These are phyloP conservation scores for Lithophane semibrunnea DNA, from an alignment of 2,888 invertebrate genomes.

Conservation along the genomic window DNA sequence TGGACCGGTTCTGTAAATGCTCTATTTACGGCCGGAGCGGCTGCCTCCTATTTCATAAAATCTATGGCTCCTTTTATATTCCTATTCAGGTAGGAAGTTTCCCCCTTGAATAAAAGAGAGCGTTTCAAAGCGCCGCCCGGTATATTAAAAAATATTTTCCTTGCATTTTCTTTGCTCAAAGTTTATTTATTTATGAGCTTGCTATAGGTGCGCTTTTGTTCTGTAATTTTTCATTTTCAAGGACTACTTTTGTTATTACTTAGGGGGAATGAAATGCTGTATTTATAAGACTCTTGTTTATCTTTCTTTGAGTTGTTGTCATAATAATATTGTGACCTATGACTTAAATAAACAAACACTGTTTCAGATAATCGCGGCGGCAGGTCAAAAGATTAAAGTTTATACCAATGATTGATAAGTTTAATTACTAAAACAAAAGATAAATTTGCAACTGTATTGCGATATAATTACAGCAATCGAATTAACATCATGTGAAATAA, in stretches of 20 bases:
- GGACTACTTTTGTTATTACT: constrained; percentile 46
- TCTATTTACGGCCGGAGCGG: constrained; percentile 60
- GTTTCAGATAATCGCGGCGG: constrained; percentile 35
- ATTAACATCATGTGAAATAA: neutral
- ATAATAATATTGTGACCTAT: constrained; percentile 30
- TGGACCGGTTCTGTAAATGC: constrained; percentile 58
- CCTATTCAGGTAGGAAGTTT: constrained; percentile 76
- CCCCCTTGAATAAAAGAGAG: constrained; percentile 75
- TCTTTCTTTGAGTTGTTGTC: constrained; percentile 27
- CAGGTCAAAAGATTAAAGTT: constrained; percentile 39
- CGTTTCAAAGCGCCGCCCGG: constrained; percentile 72
- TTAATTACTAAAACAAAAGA: constrained; percentile 30
- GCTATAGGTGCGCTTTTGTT: constrained; percentile 57
- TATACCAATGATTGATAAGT: constrained; percentile 40
- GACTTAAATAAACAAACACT: constrained; percentile 30
- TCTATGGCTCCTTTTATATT: constrained; percentile 73
- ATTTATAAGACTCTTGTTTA: constrained; percentile 27
- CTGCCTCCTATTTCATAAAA: constrained; percentile 68
- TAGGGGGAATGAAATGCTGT: constrained; percentile 30
- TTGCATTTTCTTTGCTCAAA: constrained; percentile 69
- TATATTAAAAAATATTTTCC: constrained; percentile 79
- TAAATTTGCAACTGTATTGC: constrained; percentile 5
- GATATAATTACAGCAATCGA: neutral
- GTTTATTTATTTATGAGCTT: constrained; percentile 67
- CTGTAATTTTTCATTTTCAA: constrained; percentile 53